phyloP scores from a whole-genome alignment of 1,140 invertebrate genomes.

The Battus philenor region DNA sequence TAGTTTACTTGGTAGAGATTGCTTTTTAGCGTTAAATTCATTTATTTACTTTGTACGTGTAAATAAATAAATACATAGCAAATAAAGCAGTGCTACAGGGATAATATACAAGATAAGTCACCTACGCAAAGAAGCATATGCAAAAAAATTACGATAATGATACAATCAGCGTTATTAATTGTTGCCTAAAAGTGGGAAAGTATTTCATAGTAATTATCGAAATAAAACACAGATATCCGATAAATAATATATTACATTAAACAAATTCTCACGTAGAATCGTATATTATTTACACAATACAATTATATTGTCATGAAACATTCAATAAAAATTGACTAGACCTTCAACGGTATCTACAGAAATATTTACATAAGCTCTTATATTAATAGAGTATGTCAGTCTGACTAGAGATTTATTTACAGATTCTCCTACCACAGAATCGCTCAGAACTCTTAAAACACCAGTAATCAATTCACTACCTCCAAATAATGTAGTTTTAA shows the following conservation, averaged over 20 bases:
- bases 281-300: conserved; percentile 61
- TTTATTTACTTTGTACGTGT: too few species aligned
- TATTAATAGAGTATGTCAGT: conserved; percentile 44
- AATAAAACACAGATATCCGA: conserved; percentile 37
- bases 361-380: conserved; percentile 67
- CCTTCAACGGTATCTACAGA: conserved; percentile 58
- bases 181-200: too few species aligned
- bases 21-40: too few species aligned
- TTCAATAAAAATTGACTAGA: conserved; percentile 72
- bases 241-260: conserved; percentile 62
- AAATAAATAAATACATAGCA: too few species aligned
- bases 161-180: too few species aligned
- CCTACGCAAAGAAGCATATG: too few species aligned
- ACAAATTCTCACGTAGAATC: conserved; percentile 55
- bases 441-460: background rate
- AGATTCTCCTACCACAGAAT: conserved; percentile 2
- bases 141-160: too few species aligned
- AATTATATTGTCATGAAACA: conserved; percentile 71
- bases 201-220: too few species aligned
- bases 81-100: too few species aligned
- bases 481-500: too few species aligned
- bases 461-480: background rate
- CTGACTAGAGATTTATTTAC: conserved; percentile 23
- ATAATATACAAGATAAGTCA: too few species aligned
- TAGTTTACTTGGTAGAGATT: too few species aligned